These are phyloP conservation scores for Delia radicum DNA, from an alignment of 1,140 invertebrate genomes.

Conservation along the genomic window DNA sequence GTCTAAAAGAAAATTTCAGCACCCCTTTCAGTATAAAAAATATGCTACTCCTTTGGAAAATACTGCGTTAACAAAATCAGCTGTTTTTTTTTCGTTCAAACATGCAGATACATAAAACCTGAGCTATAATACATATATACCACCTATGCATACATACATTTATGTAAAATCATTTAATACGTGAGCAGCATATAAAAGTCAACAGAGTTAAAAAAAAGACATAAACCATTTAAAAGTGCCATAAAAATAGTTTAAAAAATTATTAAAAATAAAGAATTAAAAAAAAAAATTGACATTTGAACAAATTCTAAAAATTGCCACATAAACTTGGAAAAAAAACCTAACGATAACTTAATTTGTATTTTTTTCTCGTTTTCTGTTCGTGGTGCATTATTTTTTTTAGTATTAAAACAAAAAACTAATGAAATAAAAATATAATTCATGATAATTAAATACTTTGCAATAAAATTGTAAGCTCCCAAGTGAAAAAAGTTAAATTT, in stretches of 20 bases:
- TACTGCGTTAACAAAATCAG: neutral
- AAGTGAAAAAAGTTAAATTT: too few relatives aligned
- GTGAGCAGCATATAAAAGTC: neutral
- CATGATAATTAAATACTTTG: too few relatives aligned
- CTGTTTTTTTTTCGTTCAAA: neutral
- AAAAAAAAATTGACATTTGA: neutral
- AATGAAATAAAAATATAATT: neutral
- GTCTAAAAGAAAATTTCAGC: too few relatives aligned
- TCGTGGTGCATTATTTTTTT: too few relatives aligned
- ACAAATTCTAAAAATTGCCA: neutral
- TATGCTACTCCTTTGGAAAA: neutral
- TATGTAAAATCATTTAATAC: neutral
- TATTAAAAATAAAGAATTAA: neutral
- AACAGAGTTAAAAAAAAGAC: neutral
- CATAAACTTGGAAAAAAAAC: neutral
- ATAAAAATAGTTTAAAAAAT: too few relatives aligned
- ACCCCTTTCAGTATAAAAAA: neutral
- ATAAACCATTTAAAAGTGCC: too few relatives aligned
- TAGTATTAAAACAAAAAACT: neutral
- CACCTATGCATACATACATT: neutral
- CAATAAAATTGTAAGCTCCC: too few relatives aligned
- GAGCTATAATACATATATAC: neutral
- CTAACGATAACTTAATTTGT: too few relatives aligned
- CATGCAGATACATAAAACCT: neutral
- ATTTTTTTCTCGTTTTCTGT: too few relatives aligned